phyloP scores from a whole-genome alignment of 2,797 vertebrate genomes.

The Kryptopterus vitreolus region DNA sequence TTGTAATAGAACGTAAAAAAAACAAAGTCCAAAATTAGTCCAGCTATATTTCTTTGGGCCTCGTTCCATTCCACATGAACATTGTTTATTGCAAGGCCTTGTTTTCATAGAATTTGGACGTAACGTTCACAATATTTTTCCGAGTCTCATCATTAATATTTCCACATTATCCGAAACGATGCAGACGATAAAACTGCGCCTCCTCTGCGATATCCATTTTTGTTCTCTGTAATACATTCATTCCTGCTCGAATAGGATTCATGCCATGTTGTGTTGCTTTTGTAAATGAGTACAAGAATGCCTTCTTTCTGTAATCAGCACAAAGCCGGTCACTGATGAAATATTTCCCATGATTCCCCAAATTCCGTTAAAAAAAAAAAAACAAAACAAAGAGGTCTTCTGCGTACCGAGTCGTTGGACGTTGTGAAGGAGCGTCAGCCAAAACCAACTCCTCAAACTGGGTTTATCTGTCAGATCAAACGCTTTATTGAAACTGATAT shows the following conservation, averaged over 20 bases:
- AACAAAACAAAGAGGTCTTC: constrained; percentile 24
- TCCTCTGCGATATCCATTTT: not conserved
- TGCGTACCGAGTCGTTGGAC: constrained; percentile 1
- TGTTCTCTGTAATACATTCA: not conserved
- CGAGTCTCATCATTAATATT: not conserved
- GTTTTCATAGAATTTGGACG: not conserved
- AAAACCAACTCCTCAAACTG: constrained; percentile 41
- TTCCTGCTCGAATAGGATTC: not conserved
- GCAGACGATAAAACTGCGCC: not conserved
- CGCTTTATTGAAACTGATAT: constrained; percentile 41
- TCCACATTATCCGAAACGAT: not conserved
- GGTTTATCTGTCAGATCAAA: constrained; percentile 44
- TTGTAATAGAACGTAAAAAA: not conserved
- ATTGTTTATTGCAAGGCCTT: not conserved
- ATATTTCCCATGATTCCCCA: constrained; percentile 34
- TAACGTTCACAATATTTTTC: not conserved
- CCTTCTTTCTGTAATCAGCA: constrained; percentile 28
- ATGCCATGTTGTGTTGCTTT: not conserved
- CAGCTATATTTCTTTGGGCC: not conserved
- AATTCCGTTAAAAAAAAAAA: not conserved
- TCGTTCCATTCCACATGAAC: not conserved
- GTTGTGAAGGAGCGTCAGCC: constrained; percentile 29
- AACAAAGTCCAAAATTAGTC: no score
- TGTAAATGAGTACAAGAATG: not conserved
- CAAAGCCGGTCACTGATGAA: constrained; percentile 38